Evolutionary conservation across 2,113 vertebrate species (phyloP).

Genomic region (Hippoglossus stenolepis): DNA sequence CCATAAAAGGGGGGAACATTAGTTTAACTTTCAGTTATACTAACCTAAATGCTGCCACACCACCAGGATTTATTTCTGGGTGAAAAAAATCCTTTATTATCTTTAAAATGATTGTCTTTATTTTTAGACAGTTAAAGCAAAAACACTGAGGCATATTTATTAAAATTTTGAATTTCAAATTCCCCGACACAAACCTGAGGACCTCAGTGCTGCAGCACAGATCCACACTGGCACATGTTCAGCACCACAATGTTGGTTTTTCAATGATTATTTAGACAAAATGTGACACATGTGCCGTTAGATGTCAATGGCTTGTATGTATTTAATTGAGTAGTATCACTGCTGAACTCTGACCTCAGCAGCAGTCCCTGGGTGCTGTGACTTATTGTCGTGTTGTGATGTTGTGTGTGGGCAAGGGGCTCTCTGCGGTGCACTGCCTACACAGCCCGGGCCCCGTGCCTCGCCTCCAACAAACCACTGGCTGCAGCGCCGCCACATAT

Average conservation of each 20-base stretch:
- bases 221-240: too few species aligned
- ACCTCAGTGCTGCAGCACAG: too few species aligned
- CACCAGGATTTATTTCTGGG: too few species aligned
- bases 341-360: not conserved
- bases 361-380: not conserved
- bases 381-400: not conserved
- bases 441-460: conserved; percentile 23
- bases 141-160: too few species aligned
- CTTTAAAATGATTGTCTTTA: too few species aligned
- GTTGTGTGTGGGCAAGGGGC: conserved; percentile 2
- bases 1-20: too few species aligned
- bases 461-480: conserved; percentile 51
- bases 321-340: not conserved
- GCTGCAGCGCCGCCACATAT: conserved; percentile 58
- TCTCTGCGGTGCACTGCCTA: not conserved
- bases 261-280: not conserved
- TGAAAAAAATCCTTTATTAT: too few species aligned
- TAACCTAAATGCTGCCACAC: too few species aligned
- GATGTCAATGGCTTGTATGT: not conserved
- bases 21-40: too few species aligned
- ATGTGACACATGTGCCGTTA: not conserved
- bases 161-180: too few species aligned
- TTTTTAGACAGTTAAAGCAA: too few species aligned
- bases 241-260: not conserved
- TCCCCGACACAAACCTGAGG: too few species aligned